Evolutionary conservation across 2,888 invertebrate species (phyloP).

Genomic region (Agonopterix subpropinquella): DNA sequence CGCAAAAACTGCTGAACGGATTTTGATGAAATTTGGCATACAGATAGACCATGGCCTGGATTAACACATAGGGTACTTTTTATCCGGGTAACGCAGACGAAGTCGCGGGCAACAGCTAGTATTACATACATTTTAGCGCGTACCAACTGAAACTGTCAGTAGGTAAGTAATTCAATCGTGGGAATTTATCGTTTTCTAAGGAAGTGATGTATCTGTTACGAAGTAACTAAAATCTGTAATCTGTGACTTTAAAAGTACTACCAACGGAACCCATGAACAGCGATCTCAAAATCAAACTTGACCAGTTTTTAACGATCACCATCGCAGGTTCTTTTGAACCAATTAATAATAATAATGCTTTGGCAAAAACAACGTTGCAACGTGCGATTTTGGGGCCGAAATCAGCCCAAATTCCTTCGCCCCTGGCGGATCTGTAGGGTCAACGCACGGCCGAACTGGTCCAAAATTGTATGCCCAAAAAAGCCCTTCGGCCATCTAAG

Average conservation of each 20-base stretch:
- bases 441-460: conserved; percentile 54
- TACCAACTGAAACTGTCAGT: too few species aligned
- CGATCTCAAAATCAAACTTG: conserved; percentile 23
- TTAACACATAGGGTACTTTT: too few species aligned
- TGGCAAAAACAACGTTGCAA: conserved; percentile 61
- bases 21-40: too few species aligned
- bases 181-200: too few species aligned
- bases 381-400: conserved; percentile 65
- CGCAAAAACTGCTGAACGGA: too few species aligned
- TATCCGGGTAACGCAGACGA: too few species aligned
- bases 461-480: conserved; percentile 60
- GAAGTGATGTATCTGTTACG: too few species aligned
- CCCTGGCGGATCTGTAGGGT: conserved; percentile 31
- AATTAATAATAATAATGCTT: conserved; percentile 69
- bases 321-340: conserved; percentile 57
- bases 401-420: conserved; percentile 62
- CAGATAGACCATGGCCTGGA: too few species aligned
- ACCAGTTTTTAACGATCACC: conserved; percentile 34
- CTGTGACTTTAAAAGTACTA: too few species aligned
- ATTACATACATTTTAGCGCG: too few species aligned
- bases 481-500: conserved; percentile 36
- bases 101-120: too few species aligned
- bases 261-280: conserved; percentile 23
- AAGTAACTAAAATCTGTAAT: background rate
- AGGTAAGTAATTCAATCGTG: too few species aligned